Conservation (phyloP, 2,888 invertebrate species). For the Diarsia brunnea region DNA sequence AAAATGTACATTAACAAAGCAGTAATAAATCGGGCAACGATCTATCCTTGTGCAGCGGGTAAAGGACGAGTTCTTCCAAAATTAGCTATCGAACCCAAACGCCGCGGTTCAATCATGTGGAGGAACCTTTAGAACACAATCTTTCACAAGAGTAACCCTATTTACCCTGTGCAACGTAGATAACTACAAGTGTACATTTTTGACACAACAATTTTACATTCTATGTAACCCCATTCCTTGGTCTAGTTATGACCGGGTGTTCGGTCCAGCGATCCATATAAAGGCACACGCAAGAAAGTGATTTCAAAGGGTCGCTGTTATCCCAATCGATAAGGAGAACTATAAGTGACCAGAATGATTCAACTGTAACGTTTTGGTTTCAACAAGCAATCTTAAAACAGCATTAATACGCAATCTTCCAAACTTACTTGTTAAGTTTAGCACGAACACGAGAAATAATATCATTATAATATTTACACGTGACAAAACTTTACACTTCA, state of each 20-base stretch:
- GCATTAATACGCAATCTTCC: not conserved
- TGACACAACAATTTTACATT: not conserved
- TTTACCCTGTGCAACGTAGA: not conserved
- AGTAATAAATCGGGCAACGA: constrained; percentile 4
- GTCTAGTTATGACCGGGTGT: not conserved
- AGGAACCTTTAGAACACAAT: constrained; percentile 25
- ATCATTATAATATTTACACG: constrained; percentile 32
- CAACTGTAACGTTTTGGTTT: not conserved
- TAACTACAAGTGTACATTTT: not conserved
- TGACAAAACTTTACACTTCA: constrained; percentile 41
- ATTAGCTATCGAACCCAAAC: constrained; percentile 33
- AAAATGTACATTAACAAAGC: constrained; percentile 7
- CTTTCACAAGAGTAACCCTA: constrained; percentile 17
- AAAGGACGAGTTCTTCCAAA: constrained; percentile 27
- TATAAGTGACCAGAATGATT: not conserved
- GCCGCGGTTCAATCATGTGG: constrained; percentile 39
- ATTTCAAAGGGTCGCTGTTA: constrained; percentile 4
- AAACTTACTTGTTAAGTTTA: constrained; percentile 45
- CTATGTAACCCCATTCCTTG: not conserved
- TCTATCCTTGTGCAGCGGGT: constrained; percentile 8
- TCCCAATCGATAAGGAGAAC: constrained; percentile 3
- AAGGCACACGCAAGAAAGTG: constrained; percentile 1
- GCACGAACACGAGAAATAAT: constrained; percentile 48
- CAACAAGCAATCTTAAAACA: not conserved
- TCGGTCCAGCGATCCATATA: not conserved